Evolutionary conservation across 2,797 vertebrate species (phyloP).

Genomic region (Toxotes lorentzi): DNA sequence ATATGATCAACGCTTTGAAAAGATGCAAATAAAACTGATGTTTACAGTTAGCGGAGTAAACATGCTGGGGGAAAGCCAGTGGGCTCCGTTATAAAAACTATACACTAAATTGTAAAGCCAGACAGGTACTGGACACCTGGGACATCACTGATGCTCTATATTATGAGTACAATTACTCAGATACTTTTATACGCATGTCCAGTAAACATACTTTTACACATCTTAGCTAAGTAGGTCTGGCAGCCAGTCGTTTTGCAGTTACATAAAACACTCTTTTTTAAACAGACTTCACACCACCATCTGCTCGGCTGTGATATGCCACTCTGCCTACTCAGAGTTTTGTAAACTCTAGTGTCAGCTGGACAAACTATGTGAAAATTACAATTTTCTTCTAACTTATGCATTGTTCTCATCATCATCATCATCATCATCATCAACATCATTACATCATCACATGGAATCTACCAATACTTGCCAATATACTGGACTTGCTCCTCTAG

Average conservation of each 20-base stretch:
- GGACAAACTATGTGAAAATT: constrained; percentile 1
- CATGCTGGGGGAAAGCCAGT: too few relatives aligned
- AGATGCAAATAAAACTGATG: neutral
- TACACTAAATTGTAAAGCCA: neutral
- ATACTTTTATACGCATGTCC: neutral
- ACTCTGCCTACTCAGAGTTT: constrained; percentile 17
- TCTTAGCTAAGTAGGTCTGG: neutral
- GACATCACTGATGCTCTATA: neutral
- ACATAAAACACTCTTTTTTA: constrained; percentile 21
- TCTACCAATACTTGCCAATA: neutral
- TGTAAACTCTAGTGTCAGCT: neutral
- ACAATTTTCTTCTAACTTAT: neutral
- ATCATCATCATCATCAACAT: too few relatives aligned
- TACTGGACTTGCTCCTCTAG: neutral
- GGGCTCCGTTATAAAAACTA: too few relatives aligned
- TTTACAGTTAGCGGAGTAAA: neutral
- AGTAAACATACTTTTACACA: neutral
- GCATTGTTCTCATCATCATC: neutral
- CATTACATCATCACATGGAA: neutral
- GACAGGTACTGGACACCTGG: neutral
- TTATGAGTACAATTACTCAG: too few relatives aligned
- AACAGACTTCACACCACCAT: constrained; percentile 32
- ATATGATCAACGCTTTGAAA: neutral
- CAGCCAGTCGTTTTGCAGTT: constrained; percentile 10
- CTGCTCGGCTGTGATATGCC: constrained; percentile 32